A percentile compares a stretch with the other conserved stretches of the same genome.
Conservation (phyloP, 2,797 vertebrate genomes). For the Leptoclinus maculatus region DNA sequence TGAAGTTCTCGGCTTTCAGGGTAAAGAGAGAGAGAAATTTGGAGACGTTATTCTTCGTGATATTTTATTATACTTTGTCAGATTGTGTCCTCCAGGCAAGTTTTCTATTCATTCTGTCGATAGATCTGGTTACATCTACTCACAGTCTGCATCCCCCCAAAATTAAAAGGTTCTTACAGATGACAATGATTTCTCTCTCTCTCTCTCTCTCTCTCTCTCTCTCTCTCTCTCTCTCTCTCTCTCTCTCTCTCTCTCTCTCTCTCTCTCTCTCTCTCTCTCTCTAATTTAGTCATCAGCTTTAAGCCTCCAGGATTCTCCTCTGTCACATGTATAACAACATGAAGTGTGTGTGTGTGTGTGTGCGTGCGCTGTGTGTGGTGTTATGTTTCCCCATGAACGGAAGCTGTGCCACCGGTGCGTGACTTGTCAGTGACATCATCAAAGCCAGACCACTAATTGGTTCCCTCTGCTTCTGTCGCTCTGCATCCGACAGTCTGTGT, state of each 20-base stretch:
- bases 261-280: too few relatives aligned
- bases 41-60: neutral
- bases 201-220: neutral
- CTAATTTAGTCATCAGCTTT: constrained; percentile 63
- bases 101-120: neutral
- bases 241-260: too few relatives aligned
- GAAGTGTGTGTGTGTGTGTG: neutral
- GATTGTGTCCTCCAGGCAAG: neutral
- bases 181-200: neutral
- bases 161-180: neutral
- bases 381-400: constrained; percentile 79
- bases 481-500: constrained; percentile 20
- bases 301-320: constrained; percentile 47
- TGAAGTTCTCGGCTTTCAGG: neutral
- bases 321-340: constrained; percentile 40
- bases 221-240: neutral
- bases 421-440: constrained; percentile 87
- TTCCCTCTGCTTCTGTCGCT: constrained; percentile 82
- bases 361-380: constrained; percentile 23
- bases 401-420: constrained; percentile 79
- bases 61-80: neutral
- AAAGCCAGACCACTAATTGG: constrained; percentile 85
- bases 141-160: neutral
- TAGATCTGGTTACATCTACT: neutral
- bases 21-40: neutral